Conservation (phyloP, 2,113 vertebrate species). For the Proteles cristata region DNA sequence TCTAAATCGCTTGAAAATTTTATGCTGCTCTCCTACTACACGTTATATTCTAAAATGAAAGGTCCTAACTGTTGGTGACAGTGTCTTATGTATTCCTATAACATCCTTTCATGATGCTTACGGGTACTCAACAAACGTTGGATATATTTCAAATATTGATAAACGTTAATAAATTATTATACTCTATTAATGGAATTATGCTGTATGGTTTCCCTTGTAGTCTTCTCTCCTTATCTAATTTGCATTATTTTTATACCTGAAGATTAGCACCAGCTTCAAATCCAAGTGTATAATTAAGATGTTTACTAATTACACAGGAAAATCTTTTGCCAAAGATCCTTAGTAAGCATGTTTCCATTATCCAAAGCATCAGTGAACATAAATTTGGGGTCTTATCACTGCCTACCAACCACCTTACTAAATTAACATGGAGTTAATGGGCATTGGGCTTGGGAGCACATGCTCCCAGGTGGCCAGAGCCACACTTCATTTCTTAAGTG, state of each 20-base stretch:
- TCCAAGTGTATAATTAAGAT: constrained; percentile 50
- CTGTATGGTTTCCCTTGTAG: neutral
- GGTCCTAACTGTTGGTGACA: neutral
- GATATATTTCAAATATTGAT: neutral
- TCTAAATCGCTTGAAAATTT: neutral
- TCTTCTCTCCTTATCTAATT: neutral
- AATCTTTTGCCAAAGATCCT: constrained; percentile 4
- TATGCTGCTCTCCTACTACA: neutral
- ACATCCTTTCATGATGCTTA: neutral
- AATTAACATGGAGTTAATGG: neutral
- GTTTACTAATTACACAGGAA: constrained; percentile 49
- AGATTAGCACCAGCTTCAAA: constrained; percentile 37
- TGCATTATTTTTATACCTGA: neutral
- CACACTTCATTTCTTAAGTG: neutral
- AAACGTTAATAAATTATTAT: neutral
- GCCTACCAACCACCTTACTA: neutral
- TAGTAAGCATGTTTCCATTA: constrained; percentile 17
- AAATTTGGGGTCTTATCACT: constrained; percentile 21
- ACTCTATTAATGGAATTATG: neutral
- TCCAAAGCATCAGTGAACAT: neutral
- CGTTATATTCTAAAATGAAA: neutral
- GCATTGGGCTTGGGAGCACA: neutral
- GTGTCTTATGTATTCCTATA: neutral
- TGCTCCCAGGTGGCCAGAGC: neutral
- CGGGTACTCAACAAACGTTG: neutral